Conservation (phyloP, 2,113 vertebrate species). For the Anguilla rostrata region DNA sequence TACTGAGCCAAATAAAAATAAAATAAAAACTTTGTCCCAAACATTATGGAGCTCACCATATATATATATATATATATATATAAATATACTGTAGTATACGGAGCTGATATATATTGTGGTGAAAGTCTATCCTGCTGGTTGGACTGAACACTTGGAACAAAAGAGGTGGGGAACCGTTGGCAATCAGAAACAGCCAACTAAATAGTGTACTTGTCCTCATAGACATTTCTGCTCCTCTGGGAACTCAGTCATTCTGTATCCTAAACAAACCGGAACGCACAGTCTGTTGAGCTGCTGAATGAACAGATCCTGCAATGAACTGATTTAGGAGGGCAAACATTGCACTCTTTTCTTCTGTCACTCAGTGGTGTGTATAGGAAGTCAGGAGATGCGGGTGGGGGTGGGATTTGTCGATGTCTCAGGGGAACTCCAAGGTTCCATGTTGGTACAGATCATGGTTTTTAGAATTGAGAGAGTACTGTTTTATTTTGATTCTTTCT, state of each 20-base stretch:
- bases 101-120: not conserved
- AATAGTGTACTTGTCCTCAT: conserved; percentile 49
- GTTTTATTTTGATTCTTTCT: not conserved
- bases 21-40: too few relatives aligned
- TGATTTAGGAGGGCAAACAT: conserved; percentile 53
- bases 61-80: too few relatives aligned
- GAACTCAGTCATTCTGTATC: conserved; percentile 51
- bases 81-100: too few relatives aligned
- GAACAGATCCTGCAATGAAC: conserved; percentile 34
- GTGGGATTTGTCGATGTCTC: not conserved
- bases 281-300: conserved; percentile 49
- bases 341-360: conserved; percentile 24
- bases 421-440: not conserved
- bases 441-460: not conserved
- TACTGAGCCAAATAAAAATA: too few relatives aligned
- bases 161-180: not conserved
- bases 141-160: not conserved
- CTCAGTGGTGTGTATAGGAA: conserved; percentile 39
- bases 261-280: conserved; percentile 56
- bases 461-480: not conserved
- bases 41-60: too few relatives aligned
- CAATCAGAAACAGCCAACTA: conserved; percentile 45
- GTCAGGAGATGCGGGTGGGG: not conserved
- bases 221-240: conserved; percentile 48
- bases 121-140: not conserved